Evolutionary conservation across 2,113 vertebrate species (phyloP).

Genomic region (Corythaeola cristata): DNA sequence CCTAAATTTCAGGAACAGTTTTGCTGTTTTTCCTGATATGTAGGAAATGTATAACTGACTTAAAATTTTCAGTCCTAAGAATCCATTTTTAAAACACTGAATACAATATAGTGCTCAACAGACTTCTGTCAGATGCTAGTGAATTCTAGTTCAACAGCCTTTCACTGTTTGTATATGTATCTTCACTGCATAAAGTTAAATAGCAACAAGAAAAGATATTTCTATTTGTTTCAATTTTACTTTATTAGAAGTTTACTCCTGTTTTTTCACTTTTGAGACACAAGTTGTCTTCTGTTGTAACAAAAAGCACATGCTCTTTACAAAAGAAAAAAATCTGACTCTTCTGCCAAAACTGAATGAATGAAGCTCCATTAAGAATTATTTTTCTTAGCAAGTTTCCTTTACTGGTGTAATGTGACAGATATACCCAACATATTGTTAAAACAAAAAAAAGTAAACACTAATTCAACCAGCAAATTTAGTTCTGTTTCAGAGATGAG

Average conservation of each 20-base stretch:
- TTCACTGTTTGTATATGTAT: neutral
- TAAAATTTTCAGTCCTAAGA: neutral
- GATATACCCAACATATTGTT: neutral
- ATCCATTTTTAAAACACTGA: neutral
- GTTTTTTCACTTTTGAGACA: slow-evolving; percentile 19
- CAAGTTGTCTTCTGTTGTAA: neutral
- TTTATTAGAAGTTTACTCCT: slow-evolving; percentile 27
- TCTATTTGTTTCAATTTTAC: slow-evolving; percentile 35
- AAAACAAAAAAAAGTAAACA: neutral
- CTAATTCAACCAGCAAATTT: neutral
- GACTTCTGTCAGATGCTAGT: neutral
- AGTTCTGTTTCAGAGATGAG: neutral
- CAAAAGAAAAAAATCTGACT: neutral
- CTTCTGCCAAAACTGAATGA: neutral
- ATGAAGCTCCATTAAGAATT: neutral
- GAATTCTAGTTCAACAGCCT: slow-evolving; percentile 4
- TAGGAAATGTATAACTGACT: neutral
- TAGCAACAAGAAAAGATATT: neutral
- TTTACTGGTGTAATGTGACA: neutral
- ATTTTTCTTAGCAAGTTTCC: neutral
- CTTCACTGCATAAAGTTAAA: slow-evolving; percentile 37
- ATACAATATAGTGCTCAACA: neutral
- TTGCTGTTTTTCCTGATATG: neutral
- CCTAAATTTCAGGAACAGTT: neutral
- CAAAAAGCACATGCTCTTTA: neutral